Evolutionary conservation across 2,888 invertebrate genomes (phyloP).

Genomic region (Lepidonotus clava): DNA sequence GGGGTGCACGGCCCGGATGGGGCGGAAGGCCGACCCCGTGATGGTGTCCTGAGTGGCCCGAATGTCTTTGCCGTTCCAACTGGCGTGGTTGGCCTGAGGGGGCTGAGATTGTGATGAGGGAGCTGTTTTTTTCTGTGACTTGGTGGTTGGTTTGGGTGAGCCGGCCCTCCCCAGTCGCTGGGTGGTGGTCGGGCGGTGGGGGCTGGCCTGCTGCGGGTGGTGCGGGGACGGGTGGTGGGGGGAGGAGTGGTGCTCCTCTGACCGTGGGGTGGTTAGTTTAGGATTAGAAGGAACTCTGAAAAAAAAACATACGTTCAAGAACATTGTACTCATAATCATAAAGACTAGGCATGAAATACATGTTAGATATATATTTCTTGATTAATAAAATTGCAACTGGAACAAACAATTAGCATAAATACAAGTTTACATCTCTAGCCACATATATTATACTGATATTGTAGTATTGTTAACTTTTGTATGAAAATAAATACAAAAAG

Average conservation of each 20-base stretch:
- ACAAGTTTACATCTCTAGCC: too few species aligned
- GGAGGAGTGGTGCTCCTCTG: not conserved
- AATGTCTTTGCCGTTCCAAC: conserved; percentile 23
- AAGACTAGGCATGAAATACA: too few species aligned
- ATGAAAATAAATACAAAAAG: too few species aligned
- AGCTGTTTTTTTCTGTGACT: not conserved
- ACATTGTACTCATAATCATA: not conserved
- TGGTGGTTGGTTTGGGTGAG: not conserved
- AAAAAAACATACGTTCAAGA: not conserved
- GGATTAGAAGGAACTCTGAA: conserved; percentile 13
- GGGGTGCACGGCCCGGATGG: conserved; percentile 32
- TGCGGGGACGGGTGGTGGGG: not conserved
- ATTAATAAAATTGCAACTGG: too few species aligned
- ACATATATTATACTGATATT: too few species aligned
- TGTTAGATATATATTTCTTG: too few species aligned
- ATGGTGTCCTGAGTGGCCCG: conserved; percentile 31
- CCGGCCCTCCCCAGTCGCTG: not conserved
- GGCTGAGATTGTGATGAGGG: not conserved
- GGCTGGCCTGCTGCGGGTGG: not conserved
- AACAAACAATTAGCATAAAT: too few species aligned
- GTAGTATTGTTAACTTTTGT: too few species aligned
- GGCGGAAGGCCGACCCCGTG: conserved; percentile 34
- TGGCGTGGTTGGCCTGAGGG: not conserved
- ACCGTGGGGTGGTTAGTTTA: not conserved
- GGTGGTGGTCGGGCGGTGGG: not conserved